Conservation (phyloP, 2,113 vertebrate genomes). For the Lophius piscatorius region DNA sequence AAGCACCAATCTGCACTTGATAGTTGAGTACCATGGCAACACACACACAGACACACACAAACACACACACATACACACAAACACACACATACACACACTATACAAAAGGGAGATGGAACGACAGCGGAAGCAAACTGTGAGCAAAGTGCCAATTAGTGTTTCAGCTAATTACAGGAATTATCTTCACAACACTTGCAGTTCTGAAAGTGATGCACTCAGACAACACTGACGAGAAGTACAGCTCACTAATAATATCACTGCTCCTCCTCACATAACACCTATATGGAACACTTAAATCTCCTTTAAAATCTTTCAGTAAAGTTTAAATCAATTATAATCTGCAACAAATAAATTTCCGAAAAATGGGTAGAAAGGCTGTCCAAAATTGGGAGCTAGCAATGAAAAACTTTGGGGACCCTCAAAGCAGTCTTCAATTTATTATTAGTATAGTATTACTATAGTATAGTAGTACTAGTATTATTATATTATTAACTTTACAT, state of each 20-base stretch:
- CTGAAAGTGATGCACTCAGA: constrained; percentile 37
- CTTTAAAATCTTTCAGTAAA: not conserved
- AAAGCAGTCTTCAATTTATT: too few species aligned
- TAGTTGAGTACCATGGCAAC: constrained; percentile 51
- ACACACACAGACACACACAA: not conserved
- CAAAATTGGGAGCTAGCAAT: not conserved
- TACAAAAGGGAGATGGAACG: constrained; percentile 15
- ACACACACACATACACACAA: not conserved
- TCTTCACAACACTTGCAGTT: constrained; percentile 65
- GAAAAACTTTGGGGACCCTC: too few species aligned
- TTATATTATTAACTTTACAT: not conserved
- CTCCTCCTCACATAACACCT: constrained; percentile 26
- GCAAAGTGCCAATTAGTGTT: constrained; percentile 63
- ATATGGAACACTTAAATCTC: constrained; percentile 6
- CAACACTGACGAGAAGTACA: constrained; percentile 36
- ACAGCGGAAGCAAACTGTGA: constrained; percentile 34
- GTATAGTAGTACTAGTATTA: too few species aligned
- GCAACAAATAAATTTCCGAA: constrained; percentile 11
- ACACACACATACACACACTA: constrained; percentile 1
- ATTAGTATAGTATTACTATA: too few species aligned
- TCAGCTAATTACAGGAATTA: constrained; percentile 73
- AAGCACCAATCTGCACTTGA: constrained; percentile 25
- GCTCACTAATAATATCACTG: constrained; percentile 44
- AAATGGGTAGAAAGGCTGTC: not conserved
- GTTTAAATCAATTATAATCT: constrained; percentile 3